These are phyloP conservation scores for Heptranchias perlo DNA, from an alignment of 2,113 vertebrate genomes.

Conservation along the genomic window DNA sequence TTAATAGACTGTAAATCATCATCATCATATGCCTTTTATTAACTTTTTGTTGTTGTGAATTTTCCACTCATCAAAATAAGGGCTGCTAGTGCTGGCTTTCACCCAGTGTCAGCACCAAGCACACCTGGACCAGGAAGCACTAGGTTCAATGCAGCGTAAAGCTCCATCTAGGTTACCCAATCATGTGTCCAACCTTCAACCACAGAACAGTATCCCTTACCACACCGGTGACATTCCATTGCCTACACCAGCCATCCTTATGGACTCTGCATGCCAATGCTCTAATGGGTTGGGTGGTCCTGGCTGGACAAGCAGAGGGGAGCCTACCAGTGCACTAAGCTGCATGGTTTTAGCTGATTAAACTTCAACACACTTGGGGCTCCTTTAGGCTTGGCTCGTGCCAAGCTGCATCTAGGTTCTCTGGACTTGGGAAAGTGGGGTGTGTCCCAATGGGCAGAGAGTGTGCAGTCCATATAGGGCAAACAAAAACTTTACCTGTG, in stretches of 20 bases:
- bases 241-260: background rate
- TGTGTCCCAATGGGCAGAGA: too few relatives aligned
- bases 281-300: background rate
- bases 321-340: too few relatives aligned
- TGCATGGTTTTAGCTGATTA: too few relatives aligned
- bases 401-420: too few relatives aligned
- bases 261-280: background rate
- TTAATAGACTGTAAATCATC: background rate
- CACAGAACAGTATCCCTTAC: background rate
- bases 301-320: background rate
- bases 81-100: background rate
- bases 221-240: background rate
- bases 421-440: too few relatives aligned
- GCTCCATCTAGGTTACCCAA: background rate
- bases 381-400: too few relatives aligned
- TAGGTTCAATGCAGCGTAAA: background rate
- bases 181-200: background rate
- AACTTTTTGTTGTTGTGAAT: background rate
- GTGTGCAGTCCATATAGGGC: too few relatives aligned
- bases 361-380: too few relatives aligned
- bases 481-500: too few relatives aligned
- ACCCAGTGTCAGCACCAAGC: background rate
- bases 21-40: background rate
- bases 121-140: background rate
- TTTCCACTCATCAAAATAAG: background rate